These are phyloP conservation scores for Gambelia wislizenii DNA, from an alignment of 2,797 vertebrate genomes.

Conservation along the genomic window DNA sequence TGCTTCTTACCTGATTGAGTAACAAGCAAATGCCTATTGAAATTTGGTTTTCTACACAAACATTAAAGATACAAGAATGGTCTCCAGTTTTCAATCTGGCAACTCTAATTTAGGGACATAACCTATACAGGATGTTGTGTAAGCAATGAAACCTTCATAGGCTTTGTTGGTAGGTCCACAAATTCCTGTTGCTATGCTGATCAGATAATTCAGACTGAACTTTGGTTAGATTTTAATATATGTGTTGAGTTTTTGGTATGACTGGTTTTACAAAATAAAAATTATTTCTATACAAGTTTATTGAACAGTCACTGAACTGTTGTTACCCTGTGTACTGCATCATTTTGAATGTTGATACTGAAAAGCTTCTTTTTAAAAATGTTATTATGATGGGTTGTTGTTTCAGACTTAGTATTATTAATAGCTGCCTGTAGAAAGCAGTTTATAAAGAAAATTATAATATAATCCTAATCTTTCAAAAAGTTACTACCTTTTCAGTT, in stretches of 20 bases:
- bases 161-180: neutral
- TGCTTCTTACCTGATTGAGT: too few species aligned
- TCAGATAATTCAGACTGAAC: neutral
- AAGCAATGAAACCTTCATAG: too few species aligned
- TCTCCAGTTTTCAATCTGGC: too few species aligned
- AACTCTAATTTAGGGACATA: too few species aligned
- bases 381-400: too few species aligned
- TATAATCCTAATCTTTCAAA: neutral
- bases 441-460: neutral
- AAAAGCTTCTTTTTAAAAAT: neutral
- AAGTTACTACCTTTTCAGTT: neutral
- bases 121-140: too few species aligned
- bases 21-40: too few species aligned
- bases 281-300: neutral
- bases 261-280: neutral
- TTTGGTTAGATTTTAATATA: neutral
- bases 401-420: too few species aligned
- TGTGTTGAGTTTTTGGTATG: neutral
- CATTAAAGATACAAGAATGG: too few species aligned
- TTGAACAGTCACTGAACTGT: neutral
- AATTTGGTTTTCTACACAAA: too few species aligned
- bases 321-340: neutral
- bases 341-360: neutral
- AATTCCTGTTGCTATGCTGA: neutral
- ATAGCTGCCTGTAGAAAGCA: neutral